Base-by-base conservation (phyloP, 2,113 vertebrate species). In the Sciurus niger region DNA sequence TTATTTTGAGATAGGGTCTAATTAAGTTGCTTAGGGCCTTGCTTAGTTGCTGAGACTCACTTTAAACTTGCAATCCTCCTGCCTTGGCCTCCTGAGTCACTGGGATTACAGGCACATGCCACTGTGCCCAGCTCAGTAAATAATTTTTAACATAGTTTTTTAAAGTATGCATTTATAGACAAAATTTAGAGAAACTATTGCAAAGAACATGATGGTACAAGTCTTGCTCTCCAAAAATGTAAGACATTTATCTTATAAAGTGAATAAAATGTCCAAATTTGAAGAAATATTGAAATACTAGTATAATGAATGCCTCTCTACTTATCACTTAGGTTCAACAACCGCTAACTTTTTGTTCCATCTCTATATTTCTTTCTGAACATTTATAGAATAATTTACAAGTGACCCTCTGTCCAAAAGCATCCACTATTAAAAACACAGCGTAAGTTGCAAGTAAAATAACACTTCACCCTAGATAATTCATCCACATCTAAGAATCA, bases 81-180 rank as follows among this genome's bases (percentile, higher is more conserved):
- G 55, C 55, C 20, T 58, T 20, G 22, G 55, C 55, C 20, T 58
- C 55, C 55, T 58, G 55, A 58, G 55, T 58, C 20, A 20, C 55
- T 58, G 55, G 55, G 8, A 58, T 58, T 58, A 22, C 20, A 58
- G 20, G 55, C 55, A 58, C 20, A 58, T 58, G 20, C 55, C 55
- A 58, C 20, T 18, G 20, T 22, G 5, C 18, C 55, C 55, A 58
- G 55, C 55, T 92, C 25, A 84, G 46, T 80, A 84, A 92, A 32
- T 80, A 73, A 58, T 43, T 67, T 96, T 94, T 30, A 18, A 77
- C 90, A n/a, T 18, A 46, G 0, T 51, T 92, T 96, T 95, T 93
- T 87, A 17, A 67, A 51, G 40, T 76, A 90, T 67, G 8, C 20
- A 92, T 65, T 77, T 58, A 46, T 28, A 32, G 30, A 51, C 70